Base-by-base conservation (phyloP, 2,797 vertebrate species). In the Phalloptychus januarius region DNA sequence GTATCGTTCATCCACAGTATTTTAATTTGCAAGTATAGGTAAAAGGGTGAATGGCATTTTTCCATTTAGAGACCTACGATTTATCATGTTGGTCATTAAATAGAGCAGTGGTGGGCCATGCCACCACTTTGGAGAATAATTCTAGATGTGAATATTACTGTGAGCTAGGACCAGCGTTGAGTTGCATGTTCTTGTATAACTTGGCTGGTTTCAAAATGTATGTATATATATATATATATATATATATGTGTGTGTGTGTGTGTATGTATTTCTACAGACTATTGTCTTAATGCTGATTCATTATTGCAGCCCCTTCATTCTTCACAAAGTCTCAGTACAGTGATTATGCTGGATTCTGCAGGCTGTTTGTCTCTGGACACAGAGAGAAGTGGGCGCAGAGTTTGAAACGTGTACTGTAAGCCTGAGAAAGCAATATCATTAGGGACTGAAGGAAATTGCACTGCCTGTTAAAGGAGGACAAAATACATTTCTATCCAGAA, bases 21-120 rank as follows among this genome's bases (percentile, higher is more conserved):
- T 81, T 74, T 45, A n/a, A 72, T 75, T 73, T 56, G 50, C 36
- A 84, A 50, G 4, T 42, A 23, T 12, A 76, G 48, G 44, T 80
- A 28, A 78, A 84, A 82, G 74, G 0, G 23, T 50, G 33, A 75
- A 40, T 36, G 25, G 52, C 38, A 33, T 72, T 74, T 61, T 77
- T 44, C 15, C 40, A 45, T 80, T 78, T 48, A 25, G 0, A 85
- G 71, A 71, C 56, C 15, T 13, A 2, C 20, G 18, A 56, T 82
- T 67, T 15, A 72, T 86, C 42, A 70, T 46, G 11, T 33, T 78
- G 38, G 54, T 71, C 25, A 54, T 71, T 63, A 7, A n/a, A 42
- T 28, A 58, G 13, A 20, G 3, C 31, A 2, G 52, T 23, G n/a
- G 36, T 54, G 28, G 48, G 65, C 15, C 11, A 6, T 23, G n/a